These are phyloP conservation scores for Sebastes taczanowskii DNA, from an alignment of 2,797 vertebrate genomes.

Conservation along the genomic window DNA sequence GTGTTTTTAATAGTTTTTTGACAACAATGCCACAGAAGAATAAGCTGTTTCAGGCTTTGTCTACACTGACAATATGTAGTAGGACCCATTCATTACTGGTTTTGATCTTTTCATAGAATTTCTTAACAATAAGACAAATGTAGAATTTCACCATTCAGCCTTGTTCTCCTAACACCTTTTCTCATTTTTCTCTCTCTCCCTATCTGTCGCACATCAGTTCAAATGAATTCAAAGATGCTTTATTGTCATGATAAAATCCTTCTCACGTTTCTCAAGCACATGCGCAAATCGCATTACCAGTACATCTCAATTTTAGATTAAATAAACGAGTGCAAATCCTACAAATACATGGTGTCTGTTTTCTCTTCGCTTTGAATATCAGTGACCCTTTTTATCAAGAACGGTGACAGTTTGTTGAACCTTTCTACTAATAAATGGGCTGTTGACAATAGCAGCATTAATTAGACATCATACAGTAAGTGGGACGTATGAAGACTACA, in stretches of 20 bases:
- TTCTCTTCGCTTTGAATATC: neutral
- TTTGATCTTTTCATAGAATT: neutral
- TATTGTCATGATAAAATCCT: constrained; percentile 7
- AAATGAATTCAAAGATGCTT: constrained; percentile 1
- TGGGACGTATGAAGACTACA: neutral
- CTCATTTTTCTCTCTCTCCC: neutral
- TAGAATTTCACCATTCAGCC: neutral
- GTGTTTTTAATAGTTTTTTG: constrained; percentile 11
- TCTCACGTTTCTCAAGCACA: neutral
- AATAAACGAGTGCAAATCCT: neutral
- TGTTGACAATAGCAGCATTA: neutral
- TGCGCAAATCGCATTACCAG: constrained; percentile 7
- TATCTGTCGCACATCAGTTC: neutral
- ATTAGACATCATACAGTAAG: constrained; percentile 12
- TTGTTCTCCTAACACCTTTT: neutral
- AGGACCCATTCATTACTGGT: neutral
- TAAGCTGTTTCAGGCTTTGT: neutral
- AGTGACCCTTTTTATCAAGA: neutral
- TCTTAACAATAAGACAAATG: neutral
- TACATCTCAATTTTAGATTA: neutral
- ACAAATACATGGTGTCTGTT: neutral
- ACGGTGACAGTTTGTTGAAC: constrained; percentile 15
- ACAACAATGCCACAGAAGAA: neutral
- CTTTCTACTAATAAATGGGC: neutral
- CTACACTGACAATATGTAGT: neutral